Conservation (phyloP, 1,140 invertebrate genomes). For the Bilobella aurantiaca region DNA sequence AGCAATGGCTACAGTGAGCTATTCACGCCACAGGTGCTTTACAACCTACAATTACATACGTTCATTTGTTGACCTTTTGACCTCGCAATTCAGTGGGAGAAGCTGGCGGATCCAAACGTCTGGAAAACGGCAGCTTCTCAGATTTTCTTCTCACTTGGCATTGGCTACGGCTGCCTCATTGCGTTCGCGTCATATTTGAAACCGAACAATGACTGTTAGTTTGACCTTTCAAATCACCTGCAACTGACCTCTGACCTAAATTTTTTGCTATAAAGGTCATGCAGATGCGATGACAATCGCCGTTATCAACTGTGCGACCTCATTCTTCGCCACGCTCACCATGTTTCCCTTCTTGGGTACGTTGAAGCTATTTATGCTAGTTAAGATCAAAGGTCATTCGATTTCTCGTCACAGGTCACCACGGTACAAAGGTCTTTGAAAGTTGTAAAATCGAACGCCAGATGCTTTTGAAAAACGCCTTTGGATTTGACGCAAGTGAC, state of each 20-base stretch:
- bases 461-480: conserved; percentile 44
- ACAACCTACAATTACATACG: background rate
- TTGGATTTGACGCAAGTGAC: background rate
- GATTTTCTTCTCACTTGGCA: conserved; percentile 90
- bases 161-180: conserved; percentile 87
- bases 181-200: conserved; percentile 92
- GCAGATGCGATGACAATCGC: conserved; percentile 62
- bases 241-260: no score
- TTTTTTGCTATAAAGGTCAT: background rate
- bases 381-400: no score
- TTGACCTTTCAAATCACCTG: conserved; percentile 49
- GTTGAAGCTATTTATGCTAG: background rate
- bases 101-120: conserved; percentile 65
- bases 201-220: conserved; percentile 85
- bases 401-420: background rate
- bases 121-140: conserved; percentile 88
- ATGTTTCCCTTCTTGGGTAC: conserved; percentile 93
- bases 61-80: background rate
- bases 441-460: conserved; percentile 63
- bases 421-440: background rate
- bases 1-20: conserved; percentile 74
- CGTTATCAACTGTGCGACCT: conserved; percentile 86
- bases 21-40: conserved; percentile 68
- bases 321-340: conserved; percentile 93
- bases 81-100: conserved; percentile 45